Evolutionary conservation across 2,113 vertebrate genomes (phyloP).

Genomic region (Lophochroa leadbeateri): DNA sequence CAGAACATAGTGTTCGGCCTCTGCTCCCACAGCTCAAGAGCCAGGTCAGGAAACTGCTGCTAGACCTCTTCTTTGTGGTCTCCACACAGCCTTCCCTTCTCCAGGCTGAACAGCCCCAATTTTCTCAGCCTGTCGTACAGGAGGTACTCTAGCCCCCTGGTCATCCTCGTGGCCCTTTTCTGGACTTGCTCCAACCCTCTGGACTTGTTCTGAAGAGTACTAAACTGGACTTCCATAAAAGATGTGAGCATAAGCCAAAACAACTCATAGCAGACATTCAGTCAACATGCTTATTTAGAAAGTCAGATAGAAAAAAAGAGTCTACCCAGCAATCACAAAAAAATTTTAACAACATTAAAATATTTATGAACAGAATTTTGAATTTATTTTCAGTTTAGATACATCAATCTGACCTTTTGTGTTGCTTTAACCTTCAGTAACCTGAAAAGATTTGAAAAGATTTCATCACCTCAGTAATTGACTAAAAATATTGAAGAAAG

Average conservation of each 20-base stretch:
- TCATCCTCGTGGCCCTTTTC: too few species aligned
- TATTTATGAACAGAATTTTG: neutral
- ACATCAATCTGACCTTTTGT: neutral
- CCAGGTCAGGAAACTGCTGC: too few species aligned
- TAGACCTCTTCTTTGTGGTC: too few species aligned
- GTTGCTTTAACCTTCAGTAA: neutral
- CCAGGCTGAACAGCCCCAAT: too few species aligned
- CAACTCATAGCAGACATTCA: neutral
- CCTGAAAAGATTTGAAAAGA: neutral
- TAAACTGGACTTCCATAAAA: neutral
- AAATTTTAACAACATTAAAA: neutral
- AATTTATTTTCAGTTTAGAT: neutral
- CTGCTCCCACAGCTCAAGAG: too few species aligned
- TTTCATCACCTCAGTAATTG: rapidly evolving
- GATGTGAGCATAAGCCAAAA: neutral
- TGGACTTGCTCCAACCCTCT: too few species aligned
- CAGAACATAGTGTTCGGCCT: too few species aligned
- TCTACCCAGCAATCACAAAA: neutral
- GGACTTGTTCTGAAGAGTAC: neutral
- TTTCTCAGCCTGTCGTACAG: too few species aligned
- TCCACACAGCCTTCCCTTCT: too few species aligned
- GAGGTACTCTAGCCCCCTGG: too few species aligned
- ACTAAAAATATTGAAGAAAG: neutral
- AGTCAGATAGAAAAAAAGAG: neutral
- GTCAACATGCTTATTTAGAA: neutral